Conservation (phyloP, 2,888 invertebrate genomes). For the Vanessa cardui region DNA sequence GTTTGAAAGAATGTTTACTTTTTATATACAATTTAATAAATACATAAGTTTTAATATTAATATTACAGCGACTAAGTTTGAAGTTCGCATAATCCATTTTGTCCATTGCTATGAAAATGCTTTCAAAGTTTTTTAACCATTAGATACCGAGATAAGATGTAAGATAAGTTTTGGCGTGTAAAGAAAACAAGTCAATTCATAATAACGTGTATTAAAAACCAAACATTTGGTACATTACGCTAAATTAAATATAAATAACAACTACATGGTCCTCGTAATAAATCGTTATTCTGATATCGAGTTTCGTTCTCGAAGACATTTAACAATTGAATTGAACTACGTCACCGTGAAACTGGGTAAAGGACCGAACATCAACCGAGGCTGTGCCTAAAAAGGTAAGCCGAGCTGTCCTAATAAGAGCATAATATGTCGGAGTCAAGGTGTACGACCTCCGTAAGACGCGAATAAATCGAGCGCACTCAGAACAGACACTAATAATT, state of each 20-base stretch:
- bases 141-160: too few relatives aligned
- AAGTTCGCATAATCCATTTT: too few relatives aligned
- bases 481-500: slow-evolving; percentile 68
- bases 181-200: slow-evolving; percentile 34
- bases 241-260: slow-evolving; percentile 83
- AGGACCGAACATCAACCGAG: slow-evolving; percentile 70
- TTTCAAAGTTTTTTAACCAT: too few relatives aligned
- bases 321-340: slow-evolving; percentile 52
- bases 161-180: slow-evolving; percentile 7
- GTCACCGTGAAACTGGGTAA: slow-evolving; percentile 74
- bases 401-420: slow-evolving; percentile 69
- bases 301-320: slow-evolving; percentile 86
- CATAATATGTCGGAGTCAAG: slow-evolving; percentile 73
- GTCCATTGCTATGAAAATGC: too few relatives aligned
- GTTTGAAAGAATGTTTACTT: too few relatives aligned
- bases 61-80: too few relatives aligned
- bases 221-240: slow-evolving; percentile 21
- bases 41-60: too few relatives aligned
- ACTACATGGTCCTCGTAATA: slow-evolving; percentile 86
- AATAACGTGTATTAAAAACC: slow-evolving; percentile 28
- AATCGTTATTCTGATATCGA: slow-evolving; percentile 86
- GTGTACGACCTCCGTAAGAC: slow-evolving; percentile 64
- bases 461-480: slow-evolving; percentile 64
- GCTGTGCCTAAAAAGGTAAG: slow-evolving; percentile 74
- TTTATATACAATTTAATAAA: too few relatives aligned